Evolutionary conservation across 2,888 invertebrate species (phyloP), one percentile per base, ranked within the genome.

Genomic region (Coelopa pilipes): DNA sequence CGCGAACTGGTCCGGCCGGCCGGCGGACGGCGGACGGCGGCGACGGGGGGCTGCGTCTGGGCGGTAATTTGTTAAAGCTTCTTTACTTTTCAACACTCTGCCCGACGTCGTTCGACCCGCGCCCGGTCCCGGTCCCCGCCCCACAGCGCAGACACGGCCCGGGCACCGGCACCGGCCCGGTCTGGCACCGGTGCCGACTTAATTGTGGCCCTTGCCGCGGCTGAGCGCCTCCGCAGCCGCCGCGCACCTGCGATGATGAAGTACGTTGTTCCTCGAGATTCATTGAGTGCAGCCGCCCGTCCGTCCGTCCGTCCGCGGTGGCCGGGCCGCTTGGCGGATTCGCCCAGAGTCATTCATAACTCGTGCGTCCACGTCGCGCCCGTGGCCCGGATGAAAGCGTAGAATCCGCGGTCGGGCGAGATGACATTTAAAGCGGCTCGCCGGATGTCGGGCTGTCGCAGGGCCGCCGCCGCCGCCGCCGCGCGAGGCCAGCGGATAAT

Each of bases 61-160:
- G 84, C 84, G 84, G 84, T 83, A 85, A 85, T 85, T 85, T 83
- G 84, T 84, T 84, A 84, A 84, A 82, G 84, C 85, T 84, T 85
- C 85, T 83, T 84, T 84, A 84, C 85, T 84, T 85, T 84, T 85
- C 84, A 85, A 84, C 84, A 85, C 84, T 82, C 82, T 46, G 17
- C n/a, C 15, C 72, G 69, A 69, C 75, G 75, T 75, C 71, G 74
- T 72, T 74, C 34, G 34, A 7, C 34, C 34, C 34, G 34, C 34
- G 34, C 34, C 34, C 34, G 34, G n/a, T n/a, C 34, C 34, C 34
- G 34, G 4, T 34, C 34, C 34, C 34, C 7, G 34, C 34, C 34
- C 34, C n/a, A n/a, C n/a, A n/a, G n/a, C n/a, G n/a, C n/a, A n/a
- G n/a, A n/a, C n/a, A n/a, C n/a, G n/a, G n/a, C 34, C 34, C 34